Base-by-base conservation (phyloP, 2,888 invertebrate species). In the Actias luna region DNA sequence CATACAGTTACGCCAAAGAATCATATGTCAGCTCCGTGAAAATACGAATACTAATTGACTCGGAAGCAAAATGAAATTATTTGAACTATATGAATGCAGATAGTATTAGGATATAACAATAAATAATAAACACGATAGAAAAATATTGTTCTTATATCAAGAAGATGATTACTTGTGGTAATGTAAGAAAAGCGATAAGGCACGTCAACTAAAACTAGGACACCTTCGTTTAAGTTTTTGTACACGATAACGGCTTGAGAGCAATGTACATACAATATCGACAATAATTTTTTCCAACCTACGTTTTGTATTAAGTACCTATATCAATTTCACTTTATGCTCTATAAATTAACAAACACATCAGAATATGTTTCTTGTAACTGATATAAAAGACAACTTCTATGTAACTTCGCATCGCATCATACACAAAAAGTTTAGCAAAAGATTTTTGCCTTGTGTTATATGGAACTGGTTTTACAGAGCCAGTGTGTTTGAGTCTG, bases 181-280 rank as follows among this genome's bases (percentile, higher is more conserved):
- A 10, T 4, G 35, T 52, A 60, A n/a, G 25, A 25, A 60, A 60
- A 35, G 35, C 60, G 67, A 74, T 74, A 71, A 68, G 65, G 64
- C 64, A 64, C 67, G 64, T 67, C 62, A 61, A 59, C 58, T 66
- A 74, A 74, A 74, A 60, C 63, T 71, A 60, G 69, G 67, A 68
- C 73, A 69, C 70, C 63, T 65, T 59, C 58, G 59, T 57, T 61
- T 62, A 22, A 52, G 31, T 52, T 50, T 52, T 39, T 46, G 25
- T 39, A 42, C 25, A 1, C 29, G 14, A 59, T 59, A 50, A 50
- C 22, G 12, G 46, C 25, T 25, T 50, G 3, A 4, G 12, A 50
- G 25, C 22, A 22, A 50, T 25, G 22, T 25, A 50, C 22, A 50
- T 50, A 50, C 46, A 50, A 25, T 12, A 25, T 50, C 12, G 2